phyloP scores from a whole-genome alignment of 2,888 invertebrate species.

The Lamellibrachia satsuma region DNA sequence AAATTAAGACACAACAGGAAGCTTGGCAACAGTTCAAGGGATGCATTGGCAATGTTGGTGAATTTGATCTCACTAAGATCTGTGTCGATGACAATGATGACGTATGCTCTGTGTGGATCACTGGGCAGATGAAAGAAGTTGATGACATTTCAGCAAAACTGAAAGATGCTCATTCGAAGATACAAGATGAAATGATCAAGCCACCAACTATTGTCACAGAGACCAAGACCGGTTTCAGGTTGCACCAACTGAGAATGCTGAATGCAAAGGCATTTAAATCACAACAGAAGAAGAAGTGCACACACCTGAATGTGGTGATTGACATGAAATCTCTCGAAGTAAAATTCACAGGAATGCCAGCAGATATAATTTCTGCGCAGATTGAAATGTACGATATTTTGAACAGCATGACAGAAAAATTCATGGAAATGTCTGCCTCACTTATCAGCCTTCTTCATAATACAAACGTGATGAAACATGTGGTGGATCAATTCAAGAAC shows the following conservation, averaged over 20 bases:
- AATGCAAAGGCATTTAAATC: not conserved
- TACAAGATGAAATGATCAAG: not conserved
- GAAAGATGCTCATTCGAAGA: not conserved
- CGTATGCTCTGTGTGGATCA: not conserved
- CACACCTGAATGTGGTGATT: not conserved
- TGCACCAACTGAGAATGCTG: not conserved
- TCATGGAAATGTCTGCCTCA: not conserved
- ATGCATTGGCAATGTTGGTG: not conserved
- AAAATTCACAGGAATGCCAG: not conserved
- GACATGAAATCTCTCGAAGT: not conserved
- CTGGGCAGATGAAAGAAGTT: not conserved
- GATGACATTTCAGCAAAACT: not conserved
- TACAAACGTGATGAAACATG: not conserved
- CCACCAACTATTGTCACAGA: not conserved
- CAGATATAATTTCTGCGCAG: not conserved
- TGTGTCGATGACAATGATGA: not conserved
- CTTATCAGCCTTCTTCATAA: not conserved
- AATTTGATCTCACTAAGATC: not conserved
- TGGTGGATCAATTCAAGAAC: not conserved
- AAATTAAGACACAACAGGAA: not conserved
- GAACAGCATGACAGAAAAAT: not conserved
- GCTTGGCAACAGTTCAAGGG: not conserved
- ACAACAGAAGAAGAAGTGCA: not conserved
- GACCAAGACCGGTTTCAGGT: not conserved
- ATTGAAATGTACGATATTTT: not conserved